Evolutionary conservation across 2,113 vertebrate species (phyloP).

Genomic region (Fregetta grallaria): DNA sequence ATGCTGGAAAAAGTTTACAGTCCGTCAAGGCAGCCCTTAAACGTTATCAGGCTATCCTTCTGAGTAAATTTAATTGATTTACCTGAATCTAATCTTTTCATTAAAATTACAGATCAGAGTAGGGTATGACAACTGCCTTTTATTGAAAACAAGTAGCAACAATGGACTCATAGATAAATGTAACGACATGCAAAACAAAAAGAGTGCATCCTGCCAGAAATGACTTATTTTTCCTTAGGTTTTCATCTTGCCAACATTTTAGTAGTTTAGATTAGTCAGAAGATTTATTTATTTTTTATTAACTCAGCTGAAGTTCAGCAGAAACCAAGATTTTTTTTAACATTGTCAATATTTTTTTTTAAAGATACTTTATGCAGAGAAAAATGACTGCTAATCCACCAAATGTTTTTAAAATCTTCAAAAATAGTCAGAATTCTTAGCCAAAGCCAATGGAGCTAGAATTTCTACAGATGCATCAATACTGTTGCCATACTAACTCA

Average conservation of each 20-base stretch:
- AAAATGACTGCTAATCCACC: background rate
- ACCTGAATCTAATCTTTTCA: background rate
- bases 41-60: background rate
- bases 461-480: background rate
- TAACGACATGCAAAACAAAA: background rate
- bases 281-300: background rate
- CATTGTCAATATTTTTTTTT: background rate
- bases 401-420: background rate
- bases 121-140: background rate
- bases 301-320: background rate
- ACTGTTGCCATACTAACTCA: background rate
- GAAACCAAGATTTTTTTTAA: background rate
- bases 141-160: background rate
- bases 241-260: slow-evolving; percentile 5
- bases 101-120: background rate
- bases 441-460: background rate
- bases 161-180: background rate
- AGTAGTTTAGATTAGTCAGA: background rate
- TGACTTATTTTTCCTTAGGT: background rate
- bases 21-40: background rate
- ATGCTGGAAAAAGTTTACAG: background rate
- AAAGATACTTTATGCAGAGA: background rate
- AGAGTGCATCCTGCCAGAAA: background rate
- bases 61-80: background rate
- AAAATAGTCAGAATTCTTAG: background rate